Conservation (phyloP, 2,888 invertebrate species). For the Oxyteleia sp. region DNA sequence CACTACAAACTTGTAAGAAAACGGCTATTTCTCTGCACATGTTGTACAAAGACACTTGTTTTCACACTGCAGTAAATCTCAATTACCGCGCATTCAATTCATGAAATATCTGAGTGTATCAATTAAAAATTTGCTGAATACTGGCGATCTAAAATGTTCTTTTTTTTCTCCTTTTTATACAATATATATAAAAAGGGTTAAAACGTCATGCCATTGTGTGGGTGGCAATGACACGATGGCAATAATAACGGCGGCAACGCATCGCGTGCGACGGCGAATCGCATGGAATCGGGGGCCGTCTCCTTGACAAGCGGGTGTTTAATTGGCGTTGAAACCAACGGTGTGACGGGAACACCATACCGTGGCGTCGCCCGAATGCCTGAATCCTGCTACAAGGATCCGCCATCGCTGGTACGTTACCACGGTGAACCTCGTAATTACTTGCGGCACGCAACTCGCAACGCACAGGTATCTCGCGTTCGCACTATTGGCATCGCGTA, state of each 20-base stretch:
- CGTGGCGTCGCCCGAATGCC: conserved; percentile 86
- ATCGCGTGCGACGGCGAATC: conserved; percentile 87
- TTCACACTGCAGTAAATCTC: too few species aligned
- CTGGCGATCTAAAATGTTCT: too few species aligned
- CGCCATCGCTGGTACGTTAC: conserved; percentile 85
- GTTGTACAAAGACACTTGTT: too few species aligned
- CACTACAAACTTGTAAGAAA: too few species aligned
- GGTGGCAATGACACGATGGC: too few species aligned
- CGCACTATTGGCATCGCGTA: conserved; percentile 64
- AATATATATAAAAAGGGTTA: too few species aligned
- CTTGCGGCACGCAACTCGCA: conserved; percentile 85
- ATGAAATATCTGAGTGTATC: too few species aligned
- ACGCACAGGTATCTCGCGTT: conserved; percentile 72
- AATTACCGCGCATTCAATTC: too few species aligned
- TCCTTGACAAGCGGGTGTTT: conserved; percentile 88
- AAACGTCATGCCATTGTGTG: too few species aligned
- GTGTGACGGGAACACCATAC: conserved; percentile 87
- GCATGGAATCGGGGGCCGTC: conserved; percentile 83
- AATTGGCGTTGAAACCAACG: conserved; percentile 88
- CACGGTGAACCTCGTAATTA: conserved; percentile 86
- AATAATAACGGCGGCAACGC: conserved; percentile 83
- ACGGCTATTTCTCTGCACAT: too few species aligned
- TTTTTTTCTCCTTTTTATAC: too few species aligned
- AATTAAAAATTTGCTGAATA: too few species aligned
- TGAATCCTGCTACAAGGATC: conserved; percentile 82